Conservation (phyloP, 2,113 vertebrate species). For the Callorhinus ursinus region DNA sequence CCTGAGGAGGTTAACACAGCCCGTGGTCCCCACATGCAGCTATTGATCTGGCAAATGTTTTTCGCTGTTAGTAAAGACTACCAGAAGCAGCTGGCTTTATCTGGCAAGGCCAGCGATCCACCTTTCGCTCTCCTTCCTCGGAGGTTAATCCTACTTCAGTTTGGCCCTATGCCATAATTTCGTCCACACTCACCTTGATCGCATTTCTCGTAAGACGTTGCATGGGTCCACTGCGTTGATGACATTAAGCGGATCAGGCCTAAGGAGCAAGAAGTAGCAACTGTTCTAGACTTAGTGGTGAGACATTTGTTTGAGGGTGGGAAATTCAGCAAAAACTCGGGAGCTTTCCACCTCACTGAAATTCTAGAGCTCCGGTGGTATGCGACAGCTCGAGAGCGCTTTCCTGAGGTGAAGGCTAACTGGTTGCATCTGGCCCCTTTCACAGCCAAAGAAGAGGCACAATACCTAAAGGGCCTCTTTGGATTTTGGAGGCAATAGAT, state of each 20-base stretch:
- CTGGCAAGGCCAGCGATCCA: neutral
- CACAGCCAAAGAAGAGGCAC: neutral
- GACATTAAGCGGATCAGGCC: neutral
- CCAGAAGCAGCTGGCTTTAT: neutral
- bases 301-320: neutral
- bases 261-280: neutral
- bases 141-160: neutral
- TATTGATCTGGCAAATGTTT: neutral
- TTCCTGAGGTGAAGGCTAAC: neutral
- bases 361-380: neutral
- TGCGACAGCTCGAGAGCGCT: neutral
- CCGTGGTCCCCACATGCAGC: neutral
- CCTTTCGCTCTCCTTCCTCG: neutral
- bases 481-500: neutral
- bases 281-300: neutral
- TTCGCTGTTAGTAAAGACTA: neutral
- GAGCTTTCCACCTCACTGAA: neutral
- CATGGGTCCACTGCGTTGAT: neutral
- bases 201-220: neutral
- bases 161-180: neutral
- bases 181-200: neutral
- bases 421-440: neutral
- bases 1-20: neutral
- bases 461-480: neutral
- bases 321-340: neutral